Evolutionary conservation across 2,888 invertebrate species (phyloP), one percentile per base, ranked within the genome.

Genomic region (Steinernema carpocapsae): DNA sequence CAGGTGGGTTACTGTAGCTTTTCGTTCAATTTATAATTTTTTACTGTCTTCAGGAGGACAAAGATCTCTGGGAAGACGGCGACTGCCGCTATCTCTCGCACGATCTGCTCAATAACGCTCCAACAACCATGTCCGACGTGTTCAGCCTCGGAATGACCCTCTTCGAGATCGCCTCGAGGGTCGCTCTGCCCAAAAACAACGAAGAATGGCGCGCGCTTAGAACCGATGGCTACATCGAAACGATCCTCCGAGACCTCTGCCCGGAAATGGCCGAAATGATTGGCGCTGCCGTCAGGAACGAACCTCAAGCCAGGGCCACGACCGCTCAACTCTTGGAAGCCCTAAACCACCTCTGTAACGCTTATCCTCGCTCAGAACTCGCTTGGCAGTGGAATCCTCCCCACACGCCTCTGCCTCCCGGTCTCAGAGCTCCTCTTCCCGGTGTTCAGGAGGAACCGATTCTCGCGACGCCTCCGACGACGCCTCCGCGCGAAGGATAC

Each of bases 31-130:
- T 37, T 37, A 3, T 37, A 6, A 37, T 37, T 37, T 48, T 48
- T n/a, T n/a, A n/a, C 48, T 7, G 12, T 17, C 14, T 71, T 71
- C 24, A 59, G 59, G 74, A 74, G 22, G 48, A 71, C 29, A 42
- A 70, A 37, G 56, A 70, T 42, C 26, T 29, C 26, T 46, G 46
- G 70, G 71, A 74, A 10, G 74, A 74, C 32, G 74, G 74, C 17
- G 74, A 74, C 71, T 56, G 74, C 26, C 74, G 74, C 26, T 74
- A 74, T 24, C 48, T 74, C 17, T 70, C 74, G 12, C 74, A 70
- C 29, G 74, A 74, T 51, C 24, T 74, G 22, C 24, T 74, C 19
- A 74, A 74, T 43, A 51, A 72, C 37, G 29, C 24, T 19, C 74
- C 74, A 1, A 72, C 71, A 19, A 29, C 43, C 43, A 70, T 48